Conservation (phyloP, 2,888 invertebrate genomes). For the Julus scandinavius region DNA sequence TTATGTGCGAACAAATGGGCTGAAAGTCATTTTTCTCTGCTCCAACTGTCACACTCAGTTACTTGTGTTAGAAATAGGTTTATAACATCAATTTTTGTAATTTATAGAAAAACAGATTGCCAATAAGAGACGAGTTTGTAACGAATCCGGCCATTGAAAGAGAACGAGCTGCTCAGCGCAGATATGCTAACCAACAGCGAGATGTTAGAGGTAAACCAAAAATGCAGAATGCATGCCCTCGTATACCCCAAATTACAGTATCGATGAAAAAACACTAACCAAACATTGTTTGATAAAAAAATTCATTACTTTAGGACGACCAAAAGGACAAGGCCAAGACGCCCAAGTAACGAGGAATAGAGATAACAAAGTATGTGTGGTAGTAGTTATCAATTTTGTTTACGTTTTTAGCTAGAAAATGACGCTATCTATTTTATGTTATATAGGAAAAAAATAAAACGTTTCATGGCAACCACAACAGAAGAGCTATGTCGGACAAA, state of each 20-base stretch:
- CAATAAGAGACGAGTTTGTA: not conserved
- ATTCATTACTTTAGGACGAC: slow-evolving; percentile 46
- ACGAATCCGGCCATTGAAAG: not conserved
- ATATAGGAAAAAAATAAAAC: slow-evolving; percentile 64
- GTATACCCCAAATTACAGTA: not conserved
- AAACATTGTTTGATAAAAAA: not conserved
- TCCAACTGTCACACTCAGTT: too few species aligned
- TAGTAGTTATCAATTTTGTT: not conserved
- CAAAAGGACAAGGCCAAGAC: slow-evolving; percentile 56
- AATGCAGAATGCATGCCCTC: too few species aligned
- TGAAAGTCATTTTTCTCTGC: too few species aligned
- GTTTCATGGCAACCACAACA: slow-evolving; percentile 47
- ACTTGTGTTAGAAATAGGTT: too few species aligned
- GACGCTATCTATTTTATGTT: not conserved
- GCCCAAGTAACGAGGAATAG: slow-evolving; percentile 57
- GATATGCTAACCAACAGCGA: not conserved
- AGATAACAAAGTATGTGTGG: slow-evolving; percentile 61
- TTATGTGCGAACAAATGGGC: too few species aligned
- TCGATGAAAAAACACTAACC: not conserved
- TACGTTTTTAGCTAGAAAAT: too few species aligned
- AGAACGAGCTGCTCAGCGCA: slow-evolving; percentile 21
- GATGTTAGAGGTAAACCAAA: slow-evolving; percentile 37
- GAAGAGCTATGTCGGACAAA: slow-evolving; percentile 31
- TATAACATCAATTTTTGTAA: not conserved
- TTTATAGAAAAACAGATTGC: not conserved